phyloP scores from a whole-genome alignment of 2,797 vertebrate genomes.

The Oreochromis mossambicus region DNA sequence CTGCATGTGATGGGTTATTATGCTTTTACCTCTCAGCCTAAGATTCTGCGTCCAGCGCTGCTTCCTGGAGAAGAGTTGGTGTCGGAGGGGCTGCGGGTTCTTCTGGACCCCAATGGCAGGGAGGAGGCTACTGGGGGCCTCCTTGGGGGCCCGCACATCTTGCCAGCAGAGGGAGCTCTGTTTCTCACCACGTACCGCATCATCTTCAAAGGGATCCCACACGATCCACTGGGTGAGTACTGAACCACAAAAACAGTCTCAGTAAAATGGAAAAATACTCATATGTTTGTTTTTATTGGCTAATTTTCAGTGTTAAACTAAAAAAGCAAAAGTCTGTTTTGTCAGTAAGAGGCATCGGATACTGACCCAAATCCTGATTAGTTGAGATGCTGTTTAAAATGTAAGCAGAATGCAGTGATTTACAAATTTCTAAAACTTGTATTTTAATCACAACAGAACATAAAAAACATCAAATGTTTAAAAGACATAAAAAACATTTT shows the following conservation, averaged over 20 bases:
- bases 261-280: not conserved
- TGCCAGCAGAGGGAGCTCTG: slow-evolving; percentile 96
- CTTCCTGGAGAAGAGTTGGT: slow-evolving; percentile 96
- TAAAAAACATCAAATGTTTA: not conserved
- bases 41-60: slow-evolving; percentile 90
- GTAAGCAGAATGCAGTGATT: not conserved
- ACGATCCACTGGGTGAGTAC: slow-evolving; percentile 89
- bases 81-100: slow-evolving; percentile 91
- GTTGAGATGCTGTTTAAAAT: not conserved
- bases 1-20: not conserved
- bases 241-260: not conserved
- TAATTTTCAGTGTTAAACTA: not conserved
- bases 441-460: not conserved
- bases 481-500: not conserved
- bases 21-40: slow-evolving; percentile 78
- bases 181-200: slow-evolving; percentile 97
- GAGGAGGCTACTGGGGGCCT: slow-evolving; percentile 94
- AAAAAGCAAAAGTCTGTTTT: not conserved
- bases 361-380: not conserved
- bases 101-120: slow-evolving; percentile 92
- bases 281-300: not conserved
- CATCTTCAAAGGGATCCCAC: slow-evolving; percentile 95
- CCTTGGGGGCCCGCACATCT: slow-evolving; percentile 93
- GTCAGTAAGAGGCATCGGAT: not conserved
- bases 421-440: not conserved